These are phyloP conservation scores for Andrena flavipes DNA, from an alignment of 2,888 invertebrate genomes.

Conservation along the genomic window DNA sequence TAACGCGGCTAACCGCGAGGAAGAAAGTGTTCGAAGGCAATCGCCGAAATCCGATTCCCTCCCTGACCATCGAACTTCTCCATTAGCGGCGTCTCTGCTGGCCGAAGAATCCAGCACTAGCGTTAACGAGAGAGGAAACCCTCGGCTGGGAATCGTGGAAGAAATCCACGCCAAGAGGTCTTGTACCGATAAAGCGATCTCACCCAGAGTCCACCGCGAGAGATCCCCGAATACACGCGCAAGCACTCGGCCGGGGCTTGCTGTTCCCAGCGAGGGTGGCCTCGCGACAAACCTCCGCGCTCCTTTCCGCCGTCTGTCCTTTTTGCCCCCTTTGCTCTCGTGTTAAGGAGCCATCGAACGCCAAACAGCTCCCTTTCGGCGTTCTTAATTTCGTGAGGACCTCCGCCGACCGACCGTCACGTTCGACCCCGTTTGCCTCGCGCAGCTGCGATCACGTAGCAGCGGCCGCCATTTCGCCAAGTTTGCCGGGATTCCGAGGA, in stretches of 20 bases:
- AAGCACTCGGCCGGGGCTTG: not conserved
- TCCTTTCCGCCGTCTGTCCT: not conserved
- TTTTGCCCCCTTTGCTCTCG: not conserved
- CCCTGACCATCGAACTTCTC: slow-evolving; percentile 28
- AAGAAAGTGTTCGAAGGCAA: not conserved
- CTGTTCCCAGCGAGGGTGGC: not conserved
- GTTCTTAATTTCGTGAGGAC: slow-evolving; percentile 57
- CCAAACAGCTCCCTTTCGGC: slow-evolving; percentile 7
- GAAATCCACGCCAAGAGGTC: not conserved
- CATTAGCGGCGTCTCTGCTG: slow-evolving; percentile 24
- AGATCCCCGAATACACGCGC: slow-evolving; percentile 26
- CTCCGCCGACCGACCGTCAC: slow-evolving; percentile 52
- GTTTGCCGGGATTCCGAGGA: not conserved
- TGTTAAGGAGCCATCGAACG: slow-evolving; percentile 6
- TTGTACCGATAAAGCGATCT: not conserved
- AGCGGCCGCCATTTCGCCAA: slow-evolving; percentile 10
- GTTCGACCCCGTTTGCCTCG: slow-evolving; percentile 61
- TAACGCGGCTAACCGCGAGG: not conserved
- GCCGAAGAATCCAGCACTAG: not conserved
- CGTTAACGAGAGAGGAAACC: slow-evolving; percentile 12
- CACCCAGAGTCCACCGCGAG: slow-evolving; percentile 1
- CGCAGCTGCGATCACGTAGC: slow-evolving; percentile 49
- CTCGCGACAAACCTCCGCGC: not conserved
- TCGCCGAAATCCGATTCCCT: not conserved
- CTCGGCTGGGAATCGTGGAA: not conserved